phyloP scores from a whole-genome alignment of 2,113 vertebrate genomes.

The Campylomormyrus numenius region DNA sequence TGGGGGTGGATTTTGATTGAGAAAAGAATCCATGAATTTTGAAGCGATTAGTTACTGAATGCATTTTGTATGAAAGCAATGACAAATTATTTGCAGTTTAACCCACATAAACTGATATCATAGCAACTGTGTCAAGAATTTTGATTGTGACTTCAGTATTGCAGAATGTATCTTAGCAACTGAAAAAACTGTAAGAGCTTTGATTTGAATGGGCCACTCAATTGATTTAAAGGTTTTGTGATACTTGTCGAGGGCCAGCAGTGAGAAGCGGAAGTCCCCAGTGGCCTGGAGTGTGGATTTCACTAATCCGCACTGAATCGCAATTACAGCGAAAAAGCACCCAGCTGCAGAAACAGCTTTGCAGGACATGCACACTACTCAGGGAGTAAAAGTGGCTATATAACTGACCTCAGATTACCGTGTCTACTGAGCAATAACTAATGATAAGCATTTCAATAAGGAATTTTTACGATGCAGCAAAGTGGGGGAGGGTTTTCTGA shows the following conservation, averaged over 20 bases:
- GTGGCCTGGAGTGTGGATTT: conserved; percentile 7
- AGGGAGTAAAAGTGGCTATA: neutral
- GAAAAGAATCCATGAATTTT: neutral
- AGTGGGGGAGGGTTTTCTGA: neutral
- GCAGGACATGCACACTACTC: neutral
- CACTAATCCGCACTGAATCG: conserved; percentile 1
- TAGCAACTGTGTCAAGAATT: neutral
- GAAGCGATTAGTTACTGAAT: neutral
- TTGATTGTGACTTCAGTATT: neutral
- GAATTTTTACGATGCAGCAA: neutral
- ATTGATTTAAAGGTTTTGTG: conserved; percentile 22
- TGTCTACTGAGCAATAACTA: conserved; percentile 13
- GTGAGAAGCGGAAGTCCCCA: conserved; percentile 5
- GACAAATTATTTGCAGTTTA: neutral
- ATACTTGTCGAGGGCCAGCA: conserved; percentile 10
- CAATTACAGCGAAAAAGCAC: conserved; percentile 13
- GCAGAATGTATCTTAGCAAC: neutral
- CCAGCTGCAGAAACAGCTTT: neutral
- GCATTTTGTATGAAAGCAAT: neutral
- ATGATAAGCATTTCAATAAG: conserved; percentile 6
- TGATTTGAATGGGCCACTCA: conserved; percentile 15
- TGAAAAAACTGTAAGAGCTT: conserved; percentile 3
- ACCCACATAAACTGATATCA: neutral
- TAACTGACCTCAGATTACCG: neutral
- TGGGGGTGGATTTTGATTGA: neutral